A percentile compares a stretch with the other conserved stretches of the same genome.
These are phyloP conservation scores for Eledone cirrhosa DNA, from an alignment of 2,888 invertebrate genomes.

Conservation along the genomic window DNA sequence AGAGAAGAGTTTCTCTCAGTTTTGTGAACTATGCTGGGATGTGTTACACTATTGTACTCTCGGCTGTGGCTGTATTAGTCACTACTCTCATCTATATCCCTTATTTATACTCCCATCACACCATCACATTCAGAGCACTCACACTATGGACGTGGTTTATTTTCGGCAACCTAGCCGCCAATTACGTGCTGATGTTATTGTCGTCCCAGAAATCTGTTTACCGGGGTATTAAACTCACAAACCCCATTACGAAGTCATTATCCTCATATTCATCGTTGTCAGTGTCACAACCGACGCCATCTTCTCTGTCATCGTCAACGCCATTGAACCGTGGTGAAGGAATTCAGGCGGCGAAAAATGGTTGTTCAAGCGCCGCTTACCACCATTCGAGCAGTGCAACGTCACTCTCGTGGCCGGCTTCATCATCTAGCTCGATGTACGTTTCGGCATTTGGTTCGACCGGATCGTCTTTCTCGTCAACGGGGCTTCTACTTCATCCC, in stretches of 20 bases:
- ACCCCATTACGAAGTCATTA: slow-evolving; percentile 2
- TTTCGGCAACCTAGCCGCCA: slow-evolving; percentile 42
- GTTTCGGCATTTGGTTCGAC: neutral
- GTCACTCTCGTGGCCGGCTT: slow-evolving; percentile 25
- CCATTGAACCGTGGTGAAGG: neutral
- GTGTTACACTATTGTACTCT: slow-evolving; percentile 3
- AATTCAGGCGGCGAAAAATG: neutral
- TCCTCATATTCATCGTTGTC: slow-evolving; percentile 32
- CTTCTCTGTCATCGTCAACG: neutral
- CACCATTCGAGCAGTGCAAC: slow-evolving; percentile 30
- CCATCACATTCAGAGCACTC: neutral
- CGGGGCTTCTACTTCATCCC: too few species aligned
- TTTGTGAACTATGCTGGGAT: slow-evolving; percentile 14
- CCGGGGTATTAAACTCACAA: slow-evolving; percentile 29
- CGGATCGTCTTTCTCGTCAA: too few species aligned
- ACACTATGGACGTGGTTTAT: slow-evolving; percentile 40
- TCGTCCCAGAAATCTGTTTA: slow-evolving; percentile 39
- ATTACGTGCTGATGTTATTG: slow-evolving; percentile 46
- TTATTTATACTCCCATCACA: neutral
- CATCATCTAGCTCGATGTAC: slow-evolving; percentile 31
- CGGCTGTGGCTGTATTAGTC: neutral
- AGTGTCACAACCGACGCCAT: neutral
- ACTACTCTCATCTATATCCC: neutral
- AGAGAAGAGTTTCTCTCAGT: neutral
- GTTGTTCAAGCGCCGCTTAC: neutral